These are phyloP conservation scores for Athetis lepigone DNA, from an alignment of 2,888 invertebrate species.

Conservation along the genomic window DNA sequence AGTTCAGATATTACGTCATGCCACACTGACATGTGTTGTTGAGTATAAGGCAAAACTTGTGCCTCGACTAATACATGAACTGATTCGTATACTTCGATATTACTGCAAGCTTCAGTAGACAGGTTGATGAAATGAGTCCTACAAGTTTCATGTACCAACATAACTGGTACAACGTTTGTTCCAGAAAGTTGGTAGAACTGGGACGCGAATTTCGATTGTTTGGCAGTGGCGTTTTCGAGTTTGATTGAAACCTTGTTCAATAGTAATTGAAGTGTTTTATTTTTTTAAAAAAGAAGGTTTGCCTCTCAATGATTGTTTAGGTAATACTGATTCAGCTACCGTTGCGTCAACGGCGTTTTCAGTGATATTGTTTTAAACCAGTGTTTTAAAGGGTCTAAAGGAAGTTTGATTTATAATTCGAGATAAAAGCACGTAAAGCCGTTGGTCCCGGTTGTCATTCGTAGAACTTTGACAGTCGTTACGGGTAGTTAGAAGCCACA, in stretches of 20 bases:
- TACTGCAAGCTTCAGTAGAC: constrained; percentile 40
- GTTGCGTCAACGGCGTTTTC: too few species aligned
- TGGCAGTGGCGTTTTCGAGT: constrained; percentile 11
- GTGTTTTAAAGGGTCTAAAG: too few species aligned
- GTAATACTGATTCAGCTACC: too few species aligned
- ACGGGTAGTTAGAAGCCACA: too few species aligned
- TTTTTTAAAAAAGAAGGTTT: not conserved
- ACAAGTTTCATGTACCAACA: constrained; percentile 25
- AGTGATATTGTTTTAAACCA: too few species aligned
- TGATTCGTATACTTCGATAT: constrained; percentile 44
- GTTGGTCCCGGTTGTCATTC: too few species aligned
- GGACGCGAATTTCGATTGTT: constrained; percentile 22
- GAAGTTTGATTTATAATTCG: too few species aligned
- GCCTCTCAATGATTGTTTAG: too few species aligned
- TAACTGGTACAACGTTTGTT: not conserved
- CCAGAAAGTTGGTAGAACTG: not conserved
- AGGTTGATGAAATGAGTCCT: constrained; percentile 47
- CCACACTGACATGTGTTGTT: constrained; percentile 38
- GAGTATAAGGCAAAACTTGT: constrained; percentile 44
- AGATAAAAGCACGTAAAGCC: too few species aligned
- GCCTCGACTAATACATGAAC: constrained; percentile 48
- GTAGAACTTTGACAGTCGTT: too few species aligned
- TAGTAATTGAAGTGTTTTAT: not conserved
- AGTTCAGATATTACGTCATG: constrained; percentile 8
- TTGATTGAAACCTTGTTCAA: not conserved